Base-by-base conservation (phyloP, 2,797 vertebrate genomes). In the Enteromius radiatus region DNA sequence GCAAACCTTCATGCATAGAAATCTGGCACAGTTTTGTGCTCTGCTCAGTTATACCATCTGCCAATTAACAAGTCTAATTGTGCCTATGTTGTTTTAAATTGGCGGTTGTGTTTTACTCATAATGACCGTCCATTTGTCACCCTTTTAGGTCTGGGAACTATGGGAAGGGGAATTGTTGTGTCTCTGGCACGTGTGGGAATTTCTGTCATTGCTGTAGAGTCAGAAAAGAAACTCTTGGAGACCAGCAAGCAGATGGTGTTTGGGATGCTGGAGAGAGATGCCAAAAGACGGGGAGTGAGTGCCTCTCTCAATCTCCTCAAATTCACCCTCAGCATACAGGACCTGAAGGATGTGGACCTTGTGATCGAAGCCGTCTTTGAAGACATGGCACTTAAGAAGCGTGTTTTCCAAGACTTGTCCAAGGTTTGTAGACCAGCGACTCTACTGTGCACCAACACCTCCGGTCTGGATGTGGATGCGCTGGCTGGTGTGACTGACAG, bases 351-450 rank as follows among this genome's bases (percentile, higher is more conserved):
- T 1, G 96, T 92, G 0, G 96, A 98, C 86, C 91, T 98, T 78
- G 95, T 99, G 69, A 94, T 98, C 0, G 97, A 99, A 91, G 97
- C 97, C 0, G 97, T 98, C 71, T 98, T 96, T 90, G 97, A 99
- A 90, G 95, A 99, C 82, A 94, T 97, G 94, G 87, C 76, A 0
- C 89, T 98, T 38, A 99, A 98, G 91, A 95, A 95, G 88, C 86
- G 89, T 45, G 88, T 98, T 86, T 99, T 99, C 88, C 88, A 80
- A 12, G 94, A 96, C 85, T 91, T 98, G 17, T 96, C 96, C 0
- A 84, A 84, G 0, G 14, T 95, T 73, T 97, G 97, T 89, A 95
- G 94, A 87, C 94, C 95, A 0, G 92, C 78, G 47, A 88, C 96
- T 1, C 85, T 97, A 12, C 89, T 99, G 59, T 97, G 95, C 89